Evolutionary conservation across 1,140 invertebrate species (phyloP).

Genomic region (Leptopilina clavipes): DNA sequence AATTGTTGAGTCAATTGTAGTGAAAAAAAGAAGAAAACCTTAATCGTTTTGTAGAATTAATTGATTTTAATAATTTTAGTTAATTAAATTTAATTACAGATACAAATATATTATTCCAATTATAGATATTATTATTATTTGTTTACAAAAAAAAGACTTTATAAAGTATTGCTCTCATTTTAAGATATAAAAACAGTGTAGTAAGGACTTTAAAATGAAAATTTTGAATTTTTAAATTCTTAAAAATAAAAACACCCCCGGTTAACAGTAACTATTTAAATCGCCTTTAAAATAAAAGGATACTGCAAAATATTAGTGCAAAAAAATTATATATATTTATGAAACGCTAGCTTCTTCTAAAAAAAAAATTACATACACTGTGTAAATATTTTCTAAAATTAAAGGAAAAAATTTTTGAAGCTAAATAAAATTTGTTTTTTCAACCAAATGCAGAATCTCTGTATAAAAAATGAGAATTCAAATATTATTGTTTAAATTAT

Average conservation of each 20-base stretch:
- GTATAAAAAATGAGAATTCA: neutral
- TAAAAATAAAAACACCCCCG: too few species aligned
- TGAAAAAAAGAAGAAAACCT: too few species aligned
- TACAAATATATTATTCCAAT: slow-evolving; percentile 1
- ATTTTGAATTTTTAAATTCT: neutral
- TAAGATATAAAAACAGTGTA: neutral
- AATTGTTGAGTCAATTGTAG: too few species aligned
- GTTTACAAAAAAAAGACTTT: neutral
- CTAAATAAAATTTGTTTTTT: neutral
- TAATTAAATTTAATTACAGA: neutral
- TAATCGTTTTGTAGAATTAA: too few species aligned
- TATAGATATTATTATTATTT: neutral
- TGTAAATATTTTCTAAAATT: slow-evolving; percentile 31
- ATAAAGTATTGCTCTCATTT: too few species aligned
- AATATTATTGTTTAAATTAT: neutral
- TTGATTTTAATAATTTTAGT: too few species aligned
- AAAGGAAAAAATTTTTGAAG: neutral
- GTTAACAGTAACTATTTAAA: slow-evolving; percentile 9
- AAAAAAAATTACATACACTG: slow-evolving; percentile 4
- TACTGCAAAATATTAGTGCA: neutral
- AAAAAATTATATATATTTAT: slow-evolving; percentile 3
- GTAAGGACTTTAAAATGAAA: neutral
- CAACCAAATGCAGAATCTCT: neutral
- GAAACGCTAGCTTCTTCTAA: neutral
- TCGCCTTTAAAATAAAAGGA: slow-evolving; percentile 2